Conservation (phyloP, 2,797 vertebrate species). For the Lycodopsis pacificus region DNA sequence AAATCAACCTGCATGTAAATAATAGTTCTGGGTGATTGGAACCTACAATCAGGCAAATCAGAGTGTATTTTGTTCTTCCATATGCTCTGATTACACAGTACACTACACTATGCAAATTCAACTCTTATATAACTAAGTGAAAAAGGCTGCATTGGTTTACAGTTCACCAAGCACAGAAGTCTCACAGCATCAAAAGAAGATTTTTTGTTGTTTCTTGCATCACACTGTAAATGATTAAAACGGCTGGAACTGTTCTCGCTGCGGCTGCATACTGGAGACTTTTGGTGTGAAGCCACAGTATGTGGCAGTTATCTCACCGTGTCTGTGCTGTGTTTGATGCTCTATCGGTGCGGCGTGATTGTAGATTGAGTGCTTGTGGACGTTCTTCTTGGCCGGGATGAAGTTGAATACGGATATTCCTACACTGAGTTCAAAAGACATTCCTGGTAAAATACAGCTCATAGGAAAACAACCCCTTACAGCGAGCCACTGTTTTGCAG, state of each 20-base stretch:
- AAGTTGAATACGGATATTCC: neutral
- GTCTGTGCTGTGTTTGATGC: neutral
- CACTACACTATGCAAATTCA: conserved; percentile 4
- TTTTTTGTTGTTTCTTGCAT: neutral
- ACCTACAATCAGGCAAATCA: conserved; percentile 23
- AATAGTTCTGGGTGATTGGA: neutral
- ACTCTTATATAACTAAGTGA: neutral
- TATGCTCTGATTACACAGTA: conserved; percentile 18
- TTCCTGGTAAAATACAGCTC: neutral
- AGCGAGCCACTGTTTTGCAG: neutral
- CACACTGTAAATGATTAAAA: neutral
- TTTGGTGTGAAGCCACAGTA: neutral
- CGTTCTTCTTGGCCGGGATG: neutral
- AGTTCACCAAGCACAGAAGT: neutral
- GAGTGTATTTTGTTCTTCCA: neutral
- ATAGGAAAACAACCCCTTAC: neutral
- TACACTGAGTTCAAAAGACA: neutral
- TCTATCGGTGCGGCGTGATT: neutral
- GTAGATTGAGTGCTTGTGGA: neutral
- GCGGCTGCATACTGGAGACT: neutral
- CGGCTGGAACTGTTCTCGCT: neutral
- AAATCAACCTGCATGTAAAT: conserved; percentile 13
- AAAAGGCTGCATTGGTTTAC: neutral
- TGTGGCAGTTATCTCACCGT: too few species aligned
- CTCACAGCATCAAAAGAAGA: neutral